Evolutionary conservation across 1,140 invertebrate species (phyloP).

Genomic region (Achatina immaculata): DNA sequence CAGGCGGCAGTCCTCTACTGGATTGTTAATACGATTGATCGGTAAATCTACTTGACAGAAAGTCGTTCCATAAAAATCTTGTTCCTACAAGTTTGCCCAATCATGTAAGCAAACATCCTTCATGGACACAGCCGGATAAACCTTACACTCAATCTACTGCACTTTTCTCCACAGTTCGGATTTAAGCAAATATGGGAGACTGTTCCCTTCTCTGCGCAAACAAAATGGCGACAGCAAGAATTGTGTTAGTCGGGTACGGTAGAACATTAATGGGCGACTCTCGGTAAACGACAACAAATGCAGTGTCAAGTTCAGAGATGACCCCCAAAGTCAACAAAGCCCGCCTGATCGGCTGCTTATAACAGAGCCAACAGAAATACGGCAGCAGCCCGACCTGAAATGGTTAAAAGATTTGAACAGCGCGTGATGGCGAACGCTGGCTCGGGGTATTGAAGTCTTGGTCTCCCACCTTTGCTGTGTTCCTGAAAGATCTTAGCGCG

Average conservation of each 20-base stretch:
- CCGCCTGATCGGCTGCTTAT: not conserved
- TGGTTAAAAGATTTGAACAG: slow-evolving; percentile 10
- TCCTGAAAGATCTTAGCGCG: not conserved
- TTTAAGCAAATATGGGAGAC: slow-evolving; percentile 9
- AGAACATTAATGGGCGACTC: slow-evolving; percentile 22
- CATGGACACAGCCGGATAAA: not conserved
- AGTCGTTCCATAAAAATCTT: no score
- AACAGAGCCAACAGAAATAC: not conserved
- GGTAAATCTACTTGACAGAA: no score
- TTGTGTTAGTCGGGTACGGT: not conserved
- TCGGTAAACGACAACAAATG: slow-evolving; percentile 36
- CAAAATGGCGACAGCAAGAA: slow-evolving; percentile 1
- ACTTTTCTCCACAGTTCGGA: not conserved
- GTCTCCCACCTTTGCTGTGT: not conserved
- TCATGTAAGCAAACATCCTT: slow-evolving; percentile 15
- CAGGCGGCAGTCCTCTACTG: no score
- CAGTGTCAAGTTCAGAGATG: slow-evolving; percentile 28
- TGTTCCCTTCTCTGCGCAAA: not conserved
- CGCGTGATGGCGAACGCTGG: not conserved
- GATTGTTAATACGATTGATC: no score
- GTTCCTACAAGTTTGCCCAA: slow-evolving; percentile 19
- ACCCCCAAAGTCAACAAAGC: slow-evolving; percentile 29
- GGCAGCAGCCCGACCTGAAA: not conserved
- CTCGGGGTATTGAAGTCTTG: not conserved
- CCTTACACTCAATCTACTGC: not conserved